Percentiles rank a stretch among this genome's conserved stretches.
Conservation (phyloP, 2,888 invertebrate genomes). For the Acleris cristana region DNA sequence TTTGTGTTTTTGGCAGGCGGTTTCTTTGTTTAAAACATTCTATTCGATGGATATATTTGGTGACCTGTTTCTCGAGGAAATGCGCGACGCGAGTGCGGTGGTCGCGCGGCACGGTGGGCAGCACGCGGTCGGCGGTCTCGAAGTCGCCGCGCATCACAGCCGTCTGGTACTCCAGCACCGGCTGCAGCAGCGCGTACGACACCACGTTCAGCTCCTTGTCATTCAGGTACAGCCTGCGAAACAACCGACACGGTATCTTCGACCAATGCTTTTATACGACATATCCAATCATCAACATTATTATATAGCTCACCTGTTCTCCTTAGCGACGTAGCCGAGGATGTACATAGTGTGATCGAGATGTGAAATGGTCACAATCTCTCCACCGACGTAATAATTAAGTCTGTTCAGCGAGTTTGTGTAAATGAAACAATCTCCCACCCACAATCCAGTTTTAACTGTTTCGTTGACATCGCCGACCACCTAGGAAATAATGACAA, state of each 20-base stretch:
- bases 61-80: slow-evolving; percentile 98
- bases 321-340: slow-evolving; percentile 97
- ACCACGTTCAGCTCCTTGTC: slow-evolving; percentile 99
- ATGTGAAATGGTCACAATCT: slow-evolving; percentile 99
- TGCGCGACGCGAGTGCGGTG: slow-evolving; percentile 99
- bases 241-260: neutral
- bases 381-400: slow-evolving; percentile 99
- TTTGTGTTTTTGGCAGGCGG: too few relatives aligned
- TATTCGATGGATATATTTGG: too few relatives aligned
- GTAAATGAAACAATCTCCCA: slow-evolving; percentile 99
- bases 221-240: slow-evolving; percentile 92
- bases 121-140: slow-evolving; percentile 95
- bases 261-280: neutral
- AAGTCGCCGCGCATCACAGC: slow-evolving; percentile 99
- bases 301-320: slow-evolving; percentile 86
- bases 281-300: neutral
- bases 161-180: slow-evolving; percentile 99
- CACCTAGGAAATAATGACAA: slow-evolving; percentile 77
- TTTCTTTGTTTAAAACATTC: too few relatives aligned
- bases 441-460: slow-evolving; percentile 98
- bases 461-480: slow-evolving; percentile 94
- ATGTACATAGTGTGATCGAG: slow-evolving; percentile 98
- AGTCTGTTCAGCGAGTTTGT: slow-evolving; percentile 98
- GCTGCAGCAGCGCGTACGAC: slow-evolving; percentile 96
- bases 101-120: slow-evolving; percentile 97